Percentiles rank a stretch among this genome's conserved stretches.
Conservation (phyloP, 2,797 vertebrate genomes). For the Ctenopoma kingsleyae region DNA sequence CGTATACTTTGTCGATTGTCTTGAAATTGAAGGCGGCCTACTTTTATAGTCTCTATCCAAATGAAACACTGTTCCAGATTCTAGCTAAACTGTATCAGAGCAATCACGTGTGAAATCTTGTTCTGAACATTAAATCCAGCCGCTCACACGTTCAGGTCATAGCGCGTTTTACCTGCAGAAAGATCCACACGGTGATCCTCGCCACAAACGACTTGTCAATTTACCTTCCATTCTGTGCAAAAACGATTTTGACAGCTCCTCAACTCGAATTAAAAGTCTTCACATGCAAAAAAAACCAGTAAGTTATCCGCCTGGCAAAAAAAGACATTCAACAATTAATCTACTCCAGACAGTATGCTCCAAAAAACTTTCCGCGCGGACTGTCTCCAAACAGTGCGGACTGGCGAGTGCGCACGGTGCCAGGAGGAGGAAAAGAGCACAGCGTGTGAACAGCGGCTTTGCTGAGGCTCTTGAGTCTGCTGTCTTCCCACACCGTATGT, state of each 20-base stretch:
- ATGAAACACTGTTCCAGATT: constrained; percentile 13
- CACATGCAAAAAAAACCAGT: constrained; percentile 42
- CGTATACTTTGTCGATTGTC: constrained; percentile 47
- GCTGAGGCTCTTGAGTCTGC: constrained; percentile 53
- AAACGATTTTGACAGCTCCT: constrained; percentile 46
- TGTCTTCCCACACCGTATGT: constrained; percentile 61
- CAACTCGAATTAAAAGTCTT: constrained; percentile 39
- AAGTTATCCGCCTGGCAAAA: constrained; percentile 48
- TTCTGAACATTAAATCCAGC: constrained; percentile 61
- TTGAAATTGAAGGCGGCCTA: constrained; percentile 56
- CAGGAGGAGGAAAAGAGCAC: constrained; percentile 50
- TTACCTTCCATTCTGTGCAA: constrained; percentile 81
- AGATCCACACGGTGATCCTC: constrained; percentile 80
- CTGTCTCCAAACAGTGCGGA: constrained; percentile 73
- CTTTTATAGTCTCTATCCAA: constrained; percentile 33
- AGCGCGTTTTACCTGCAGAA: constrained; percentile 80
- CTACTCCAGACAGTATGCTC: constrained; percentile 63
- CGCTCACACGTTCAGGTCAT: constrained; percentile 60
- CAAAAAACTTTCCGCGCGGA: constrained; percentile 61
- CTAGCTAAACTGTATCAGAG: constrained; percentile 18
- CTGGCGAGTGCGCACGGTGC: constrained; percentile 61
- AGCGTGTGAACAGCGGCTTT: constrained; percentile 60
- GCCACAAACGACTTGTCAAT: constrained; percentile 78
- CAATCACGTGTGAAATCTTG: constrained; percentile 11
- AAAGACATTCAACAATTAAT: constrained; percentile 54